Base-by-base conservation (phyloP, 2,888 invertebrate species). In the Epinotia bilunana region DNA sequence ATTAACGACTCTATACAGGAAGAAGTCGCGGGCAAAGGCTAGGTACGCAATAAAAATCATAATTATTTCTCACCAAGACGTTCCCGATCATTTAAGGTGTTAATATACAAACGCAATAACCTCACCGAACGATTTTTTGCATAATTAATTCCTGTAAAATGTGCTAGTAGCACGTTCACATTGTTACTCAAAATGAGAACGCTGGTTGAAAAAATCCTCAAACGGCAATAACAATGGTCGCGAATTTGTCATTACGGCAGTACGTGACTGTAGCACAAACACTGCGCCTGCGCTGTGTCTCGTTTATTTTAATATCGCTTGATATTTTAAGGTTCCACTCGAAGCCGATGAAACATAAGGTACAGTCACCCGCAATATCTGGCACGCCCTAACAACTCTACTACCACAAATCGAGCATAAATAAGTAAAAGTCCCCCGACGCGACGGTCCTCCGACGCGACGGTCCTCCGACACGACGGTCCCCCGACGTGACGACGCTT, bases 221-320 rank as follows among this genome's bases (percentile, higher is more conserved):
- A 84, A 83, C 84, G 86, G 84, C 86, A 87, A 84, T 86, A 88
- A 90, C 91, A 93, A 92, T 89, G 88, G 88, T 85, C 84, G 88
- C 88, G 87, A 89, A 91, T 90, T 91, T 90, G 90, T 91, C 89
- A 92, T 92, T 91, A 91, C 87, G 81, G 82, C 77, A 78, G 86
- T 86, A 93, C 93, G 93, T 93, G 93, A 91, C 91, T 87, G 83
- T 83, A 88, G 82, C 85, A 87, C 88, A 90, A 90, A 89, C 90
- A 90, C 80, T 69, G 82, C 82, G 83, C 61, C 61, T 49, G 75
- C 71, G 80, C 81, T 83, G 84, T 90, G 85, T 89, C 87, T 86
- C 86, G 87, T 86, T 89, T 86, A 89, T 90, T 88, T 89, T 89
- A 90, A 91, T 90, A 89, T 91, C 86, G 89, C 88, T 86, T 82